Evolutionary conservation across 1,140 invertebrate species (phyloP).

Genomic region (Conus ventricosus): DNA sequence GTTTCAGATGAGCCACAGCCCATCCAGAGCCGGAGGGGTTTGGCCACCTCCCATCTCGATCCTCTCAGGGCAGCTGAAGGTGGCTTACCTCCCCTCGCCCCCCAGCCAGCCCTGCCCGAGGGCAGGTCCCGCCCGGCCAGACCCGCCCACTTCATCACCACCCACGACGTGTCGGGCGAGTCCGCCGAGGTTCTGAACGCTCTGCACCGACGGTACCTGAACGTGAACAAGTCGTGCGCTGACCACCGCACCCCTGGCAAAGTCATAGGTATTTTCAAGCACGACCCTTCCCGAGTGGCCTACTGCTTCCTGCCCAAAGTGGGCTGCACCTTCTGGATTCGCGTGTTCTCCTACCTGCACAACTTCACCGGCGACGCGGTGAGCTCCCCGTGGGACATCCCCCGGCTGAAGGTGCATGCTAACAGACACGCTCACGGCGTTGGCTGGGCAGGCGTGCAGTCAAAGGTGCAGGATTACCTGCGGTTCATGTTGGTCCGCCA

Average conservation of each 20-base stretch:
- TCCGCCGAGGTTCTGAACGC: not conserved
- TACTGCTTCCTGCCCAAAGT: constrained; percentile 33
- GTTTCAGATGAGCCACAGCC: no score
- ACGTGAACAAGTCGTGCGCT: not conserved
- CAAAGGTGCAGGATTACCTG: not conserved
- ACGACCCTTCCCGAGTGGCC: constrained; percentile 11
- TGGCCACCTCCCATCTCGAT: not conserved
- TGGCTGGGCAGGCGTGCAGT: not conserved
- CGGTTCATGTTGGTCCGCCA: constrained; percentile 33
- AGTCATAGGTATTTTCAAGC: not conserved
- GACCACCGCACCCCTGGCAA: not conserved
- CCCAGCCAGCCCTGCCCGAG: not conserved
- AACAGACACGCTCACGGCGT: constrained; percentile 8
- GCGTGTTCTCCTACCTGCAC: constrained; percentile 22
- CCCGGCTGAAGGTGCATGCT: constrained; percentile 10
- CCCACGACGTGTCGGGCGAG: not conserved
- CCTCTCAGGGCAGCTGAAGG: not conserved
- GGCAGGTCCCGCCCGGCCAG: not conserved
- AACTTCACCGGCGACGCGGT: constrained; percentile 14
- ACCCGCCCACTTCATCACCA: not conserved
- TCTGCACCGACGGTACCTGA: not conserved
- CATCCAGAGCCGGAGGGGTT: not conserved
- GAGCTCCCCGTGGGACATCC: constrained; percentile 1
- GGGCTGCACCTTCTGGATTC: constrained; percentile 33
- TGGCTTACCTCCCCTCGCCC: not conserved